Conservation (phyloP, 2,113 vertebrate genomes). For the Ahaetulla prasina region DNA sequence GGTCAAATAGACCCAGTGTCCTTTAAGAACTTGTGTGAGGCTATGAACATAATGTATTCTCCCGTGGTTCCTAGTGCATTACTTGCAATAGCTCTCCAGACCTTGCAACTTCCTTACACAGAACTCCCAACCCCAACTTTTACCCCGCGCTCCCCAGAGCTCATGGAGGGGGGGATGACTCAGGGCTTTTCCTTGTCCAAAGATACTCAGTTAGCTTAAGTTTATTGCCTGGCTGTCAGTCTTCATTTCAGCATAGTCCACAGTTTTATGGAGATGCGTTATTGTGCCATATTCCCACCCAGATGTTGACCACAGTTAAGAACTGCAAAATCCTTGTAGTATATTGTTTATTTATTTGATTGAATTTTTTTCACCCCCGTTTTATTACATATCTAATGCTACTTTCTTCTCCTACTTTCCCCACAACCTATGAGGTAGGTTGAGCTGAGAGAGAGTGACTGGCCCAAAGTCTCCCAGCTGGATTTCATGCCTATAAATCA, state of each 20-base stretch:
- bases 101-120: not conserved
- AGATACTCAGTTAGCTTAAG: not conserved
- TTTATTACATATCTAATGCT: not conserved
- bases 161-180: not conserved
- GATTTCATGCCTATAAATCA: not conserved
- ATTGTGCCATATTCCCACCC: not conserved
- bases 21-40: not conserved
- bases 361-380: too few species aligned
- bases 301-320: not conserved
- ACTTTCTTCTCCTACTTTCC: not conserved
- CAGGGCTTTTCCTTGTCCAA: not conserved
- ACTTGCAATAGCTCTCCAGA: not conserved
- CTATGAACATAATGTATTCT: not conserved
- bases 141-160: not conserved
- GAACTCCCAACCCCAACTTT: not conserved
- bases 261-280: not conserved
- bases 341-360: not conserved
- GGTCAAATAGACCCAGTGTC: not conserved
- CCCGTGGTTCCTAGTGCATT: not conserved
- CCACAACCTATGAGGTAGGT: not conserved
- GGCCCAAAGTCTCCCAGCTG: not conserved
- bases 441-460: not conserved
- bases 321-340: not conserved
- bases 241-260: not conserved
- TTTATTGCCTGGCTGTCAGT: not conserved